Evolutionary conservation across 2,888 invertebrate species (phyloP).

Genomic region (Platycnemis pennipes): DNA sequence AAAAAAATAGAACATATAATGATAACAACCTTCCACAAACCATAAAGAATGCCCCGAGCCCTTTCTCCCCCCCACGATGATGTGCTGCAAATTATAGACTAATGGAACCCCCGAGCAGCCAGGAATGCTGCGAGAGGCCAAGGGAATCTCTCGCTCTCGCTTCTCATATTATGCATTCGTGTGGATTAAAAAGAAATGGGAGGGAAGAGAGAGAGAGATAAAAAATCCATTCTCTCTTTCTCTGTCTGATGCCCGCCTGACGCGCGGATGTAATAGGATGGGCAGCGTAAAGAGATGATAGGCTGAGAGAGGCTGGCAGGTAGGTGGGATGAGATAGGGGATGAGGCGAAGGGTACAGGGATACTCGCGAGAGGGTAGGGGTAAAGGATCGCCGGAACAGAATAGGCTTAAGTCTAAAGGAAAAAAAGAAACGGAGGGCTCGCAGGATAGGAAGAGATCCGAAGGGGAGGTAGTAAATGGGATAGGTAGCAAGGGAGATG

Average conservation of each 20-base stretch:
- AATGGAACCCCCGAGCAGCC: background rate
- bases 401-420: slow-evolving; percentile 29
- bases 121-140: background rate
- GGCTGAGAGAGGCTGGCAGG: background rate
- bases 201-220: background rate
- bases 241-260: background rate
- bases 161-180: background rate
- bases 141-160: background rate
- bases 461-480: background rate
- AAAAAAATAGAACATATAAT: background rate
- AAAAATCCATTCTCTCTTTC: slow-evolving; percentile 2
- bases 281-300: slow-evolving; percentile 54
- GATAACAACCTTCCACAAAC: background rate
- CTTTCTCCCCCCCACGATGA: background rate
- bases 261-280: slow-evolving; percentile 57
- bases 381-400: background rate
- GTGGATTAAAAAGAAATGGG: background rate
- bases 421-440: background rate
- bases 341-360: background rate
- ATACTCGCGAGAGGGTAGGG: background rate
- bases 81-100: slow-evolving; percentile 21
- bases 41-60: background rate
- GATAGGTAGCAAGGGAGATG: background rate
- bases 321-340: background rate
- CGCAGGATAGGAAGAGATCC: slow-evolving; percentile 13